A percentile compares a stretch with the other conserved stretches of the same genome.
These are phyloP conservation scores for Ptychobarbus kaznakovi DNA, from an alignment of 2,797 vertebrate genomes.

Conservation along the genomic window DNA sequence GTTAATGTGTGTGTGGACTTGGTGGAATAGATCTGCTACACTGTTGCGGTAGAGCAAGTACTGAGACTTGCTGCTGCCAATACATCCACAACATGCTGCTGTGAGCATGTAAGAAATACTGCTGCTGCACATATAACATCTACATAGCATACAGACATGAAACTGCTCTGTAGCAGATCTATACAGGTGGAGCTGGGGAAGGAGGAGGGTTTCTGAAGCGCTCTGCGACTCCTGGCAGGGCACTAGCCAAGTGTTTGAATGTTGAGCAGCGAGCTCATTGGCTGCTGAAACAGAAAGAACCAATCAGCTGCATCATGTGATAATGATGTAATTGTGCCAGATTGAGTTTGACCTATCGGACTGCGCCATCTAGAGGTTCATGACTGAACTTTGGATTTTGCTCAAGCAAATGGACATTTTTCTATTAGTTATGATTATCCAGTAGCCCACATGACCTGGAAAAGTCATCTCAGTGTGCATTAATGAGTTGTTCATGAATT, in stretches of 20 bases:
- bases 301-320: background rate
- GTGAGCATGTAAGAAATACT: no score
- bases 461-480: background rate
- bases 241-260: no score
- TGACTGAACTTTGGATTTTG: background rate
- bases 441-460: background rate
- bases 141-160: no score
- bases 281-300: no score
- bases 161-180: background rate
- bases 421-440: background rate
- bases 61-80: no score
- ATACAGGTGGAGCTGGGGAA: background rate
- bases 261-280: background rate
- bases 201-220: background rate
- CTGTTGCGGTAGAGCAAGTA: no score
- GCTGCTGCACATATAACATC: no score
- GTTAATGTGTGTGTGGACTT: no score
- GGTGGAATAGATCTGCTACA: no score
- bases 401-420: background rate
- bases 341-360: background rate
- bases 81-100: no score
- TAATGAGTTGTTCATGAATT: background rate
- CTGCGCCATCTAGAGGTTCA: no score
- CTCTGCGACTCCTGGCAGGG: background rate
- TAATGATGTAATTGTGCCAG: background rate